Conservation (phyloP, 2,113 vertebrate genomes). For the Ciconia boyciana region DNA sequence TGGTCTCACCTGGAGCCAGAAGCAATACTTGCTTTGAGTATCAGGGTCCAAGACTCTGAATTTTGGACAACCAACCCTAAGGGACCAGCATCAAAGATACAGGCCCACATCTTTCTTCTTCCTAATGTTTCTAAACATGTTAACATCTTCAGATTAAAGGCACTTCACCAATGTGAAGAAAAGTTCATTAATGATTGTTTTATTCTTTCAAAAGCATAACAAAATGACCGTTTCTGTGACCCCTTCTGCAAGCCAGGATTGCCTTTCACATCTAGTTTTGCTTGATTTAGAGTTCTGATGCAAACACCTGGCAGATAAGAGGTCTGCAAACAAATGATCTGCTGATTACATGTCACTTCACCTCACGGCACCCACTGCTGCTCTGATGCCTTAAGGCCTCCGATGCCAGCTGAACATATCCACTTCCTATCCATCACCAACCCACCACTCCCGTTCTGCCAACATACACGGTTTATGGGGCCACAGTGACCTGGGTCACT, state of each 20-base stretch:
- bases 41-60: background rate
- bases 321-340: background rate
- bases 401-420: accelerated
- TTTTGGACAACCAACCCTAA: background rate
- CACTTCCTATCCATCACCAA: background rate
- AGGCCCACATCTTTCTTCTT: background rate
- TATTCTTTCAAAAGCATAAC: background rate
- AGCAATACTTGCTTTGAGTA: background rate
- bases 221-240: background rate
- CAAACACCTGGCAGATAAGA: slow-evolving; percentile 21
- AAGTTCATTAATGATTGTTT: background rate
- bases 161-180: background rate
- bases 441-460: background rate
- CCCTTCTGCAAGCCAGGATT: background rate
- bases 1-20: background rate
- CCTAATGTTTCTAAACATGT: background rate
- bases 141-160: background rate
- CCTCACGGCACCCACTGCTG: background rate
- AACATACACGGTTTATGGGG: background rate
- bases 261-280: background rate
- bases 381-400: background rate
- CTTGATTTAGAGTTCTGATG: background rate
- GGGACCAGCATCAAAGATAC: background rate
- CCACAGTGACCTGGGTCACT: background rate
- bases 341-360: background rate